These are phyloP conservation scores for Toxonevra muliebris DNA, from an alignment of 2,888 invertebrate species.

Conservation along the genomic window DNA sequence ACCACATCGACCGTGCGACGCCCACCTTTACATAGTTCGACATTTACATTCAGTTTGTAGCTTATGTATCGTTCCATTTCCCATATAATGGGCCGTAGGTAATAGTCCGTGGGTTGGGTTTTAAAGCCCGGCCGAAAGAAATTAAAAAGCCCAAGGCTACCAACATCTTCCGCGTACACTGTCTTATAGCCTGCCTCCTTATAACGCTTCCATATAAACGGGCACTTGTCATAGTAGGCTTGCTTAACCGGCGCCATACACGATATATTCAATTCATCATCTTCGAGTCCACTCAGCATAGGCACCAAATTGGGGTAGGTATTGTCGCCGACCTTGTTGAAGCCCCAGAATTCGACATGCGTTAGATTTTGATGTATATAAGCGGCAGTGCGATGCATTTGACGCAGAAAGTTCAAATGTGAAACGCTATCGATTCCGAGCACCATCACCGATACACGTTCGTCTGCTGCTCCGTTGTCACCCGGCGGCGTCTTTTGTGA, in stretches of 20 bases:
- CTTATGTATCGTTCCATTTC: constrained; percentile 76
- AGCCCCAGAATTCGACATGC: constrained; percentile 81
- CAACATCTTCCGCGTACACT: constrained; percentile 84
- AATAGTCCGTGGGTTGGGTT: constrained; percentile 85
- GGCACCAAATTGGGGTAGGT: constrained; percentile 91
- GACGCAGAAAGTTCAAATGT: constrained; percentile 83
- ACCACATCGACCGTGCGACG: constrained; percentile 74
- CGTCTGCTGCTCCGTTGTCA: constrained; percentile 21
- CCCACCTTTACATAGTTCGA: constrained; percentile 58
- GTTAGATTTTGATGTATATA: constrained; percentile 67
- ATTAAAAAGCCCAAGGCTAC: constrained; percentile 81
- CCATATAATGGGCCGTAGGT: constrained; percentile 77
- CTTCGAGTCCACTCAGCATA: constrained; percentile 77
- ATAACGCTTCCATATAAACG: constrained; percentile 86
- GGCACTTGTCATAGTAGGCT: constrained; percentile 78
- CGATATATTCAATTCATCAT: constrained; percentile 70
- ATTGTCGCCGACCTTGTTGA: constrained; percentile 94
- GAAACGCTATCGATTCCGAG: constrained; percentile 89
- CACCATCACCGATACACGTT: constrained; percentile 74
- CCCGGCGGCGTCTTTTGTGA: neutral
- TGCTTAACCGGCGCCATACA: constrained; percentile 69
- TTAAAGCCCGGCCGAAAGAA: constrained; percentile 80
- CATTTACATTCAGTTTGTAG: constrained; percentile 64
- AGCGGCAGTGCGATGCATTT: constrained; percentile 77
- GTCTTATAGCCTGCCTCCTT: constrained; percentile 79